A percentile compares a stretch with the other conserved stretches of the same genome.
These are phyloP conservation scores for Escarpia spicata DNA, from an alignment of 2,888 invertebrate genomes.

Conservation along the genomic window DNA sequence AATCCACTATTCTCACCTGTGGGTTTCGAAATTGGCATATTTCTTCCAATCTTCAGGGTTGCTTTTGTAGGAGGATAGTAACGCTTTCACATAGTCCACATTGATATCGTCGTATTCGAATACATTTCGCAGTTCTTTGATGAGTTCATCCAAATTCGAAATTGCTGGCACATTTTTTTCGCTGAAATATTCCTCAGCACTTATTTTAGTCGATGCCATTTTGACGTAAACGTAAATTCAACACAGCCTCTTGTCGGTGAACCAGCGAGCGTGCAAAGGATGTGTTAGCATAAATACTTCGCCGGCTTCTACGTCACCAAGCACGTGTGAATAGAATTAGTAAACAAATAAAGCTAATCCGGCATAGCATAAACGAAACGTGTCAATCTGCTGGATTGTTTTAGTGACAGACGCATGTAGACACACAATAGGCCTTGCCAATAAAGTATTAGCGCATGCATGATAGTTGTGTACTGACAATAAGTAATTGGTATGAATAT, in stretches of 20 bases:
- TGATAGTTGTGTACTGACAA: background rate
- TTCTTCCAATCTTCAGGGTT: slow-evolving; percentile 91
- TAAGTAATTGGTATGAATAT: background rate
- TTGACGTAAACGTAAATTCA: slow-evolving; percentile 1
- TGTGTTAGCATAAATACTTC: background rate
- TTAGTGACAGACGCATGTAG: background rate
- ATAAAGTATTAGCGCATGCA: background rate
- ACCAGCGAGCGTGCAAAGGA: background rate
- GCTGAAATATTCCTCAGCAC: slow-evolving; percentile 19
- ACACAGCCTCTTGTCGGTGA: background rate
- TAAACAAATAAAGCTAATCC: background rate
- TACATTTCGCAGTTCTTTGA: slow-evolving; percentile 76
- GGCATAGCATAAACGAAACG: background rate
- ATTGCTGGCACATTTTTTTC: slow-evolving; percentile 32
- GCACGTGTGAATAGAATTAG: background rate
- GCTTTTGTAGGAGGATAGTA: slow-evolving; percentile 85
- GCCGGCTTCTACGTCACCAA: background rate
- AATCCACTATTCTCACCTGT: slow-evolving; percentile 72
- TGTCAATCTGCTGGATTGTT: background rate
- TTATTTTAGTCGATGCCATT: slow-evolving; percentile 9
- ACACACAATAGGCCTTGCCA: background rate
- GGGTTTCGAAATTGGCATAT: slow-evolving; percentile 92
- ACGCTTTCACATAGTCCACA: slow-evolving; percentile 86
- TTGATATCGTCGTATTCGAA: slow-evolving; percentile 86
- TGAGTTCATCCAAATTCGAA: slow-evolving; percentile 52